A percentile compares a stretch with the other conserved stretches of the same genome.
Conservation (phyloP, 2,113 vertebrate genomes). For the Bubo blakistoni region DNA sequence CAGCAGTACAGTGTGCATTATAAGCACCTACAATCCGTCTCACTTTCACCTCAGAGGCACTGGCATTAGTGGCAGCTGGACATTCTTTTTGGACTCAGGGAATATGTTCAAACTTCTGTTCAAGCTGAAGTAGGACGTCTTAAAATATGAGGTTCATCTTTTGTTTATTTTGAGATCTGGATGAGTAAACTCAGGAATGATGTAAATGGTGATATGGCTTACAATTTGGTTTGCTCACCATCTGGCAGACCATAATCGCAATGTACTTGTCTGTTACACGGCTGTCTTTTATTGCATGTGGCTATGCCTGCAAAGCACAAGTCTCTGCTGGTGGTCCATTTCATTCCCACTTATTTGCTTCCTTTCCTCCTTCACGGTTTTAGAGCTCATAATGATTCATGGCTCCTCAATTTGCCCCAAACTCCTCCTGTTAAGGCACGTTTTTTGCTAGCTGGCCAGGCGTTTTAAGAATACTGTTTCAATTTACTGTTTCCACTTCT, state of each 20-base stretch:
- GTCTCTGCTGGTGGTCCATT: neutral
- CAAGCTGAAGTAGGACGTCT: neutral
- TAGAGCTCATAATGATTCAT: neutral
- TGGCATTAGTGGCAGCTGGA: neutral
- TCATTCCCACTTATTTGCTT: neutral
- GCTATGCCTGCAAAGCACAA: neutral
- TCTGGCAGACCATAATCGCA: neutral
- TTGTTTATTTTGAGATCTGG: neutral
- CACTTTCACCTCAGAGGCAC: neutral
- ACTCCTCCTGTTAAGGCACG: neutral
- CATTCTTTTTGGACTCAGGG: neutral
- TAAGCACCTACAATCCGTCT: neutral
- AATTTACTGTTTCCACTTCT: neutral
- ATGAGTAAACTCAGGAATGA: neutral
- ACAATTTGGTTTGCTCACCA: neutral
- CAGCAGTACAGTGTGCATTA: neutral
- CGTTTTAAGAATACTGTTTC: neutral
- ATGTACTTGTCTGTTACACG: accelerated
- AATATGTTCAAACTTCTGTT: neutral
- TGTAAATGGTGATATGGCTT: neutral
- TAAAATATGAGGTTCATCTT: neutral
- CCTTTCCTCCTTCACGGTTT: neutral
- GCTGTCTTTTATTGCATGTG: neutral
- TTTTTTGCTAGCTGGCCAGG: neutral
- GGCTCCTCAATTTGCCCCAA: neutral